Conservation (phyloP, 2,888 invertebrate genomes). For the Eucriotettix oculatus region DNA sequence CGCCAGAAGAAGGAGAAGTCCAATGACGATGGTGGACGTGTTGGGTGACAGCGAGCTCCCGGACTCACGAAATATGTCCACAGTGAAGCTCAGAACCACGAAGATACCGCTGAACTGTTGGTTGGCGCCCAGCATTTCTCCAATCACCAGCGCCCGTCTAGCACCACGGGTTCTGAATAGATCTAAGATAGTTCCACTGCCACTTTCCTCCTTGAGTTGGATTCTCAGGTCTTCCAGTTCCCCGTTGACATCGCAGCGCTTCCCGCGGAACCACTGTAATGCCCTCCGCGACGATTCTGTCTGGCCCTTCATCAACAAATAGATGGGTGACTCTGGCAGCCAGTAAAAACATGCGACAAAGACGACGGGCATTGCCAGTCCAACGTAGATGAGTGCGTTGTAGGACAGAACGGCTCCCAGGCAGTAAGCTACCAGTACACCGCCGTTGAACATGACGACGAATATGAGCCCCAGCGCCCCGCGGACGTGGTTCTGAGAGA, state of each 20-base stretch:
- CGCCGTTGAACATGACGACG: constrained; percentile 26
- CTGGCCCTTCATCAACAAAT: constrained; percentile 27
- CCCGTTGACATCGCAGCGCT: constrained; percentile 17
- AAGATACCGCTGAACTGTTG: constrained; percentile 30
- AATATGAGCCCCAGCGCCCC: constrained; percentile 38
- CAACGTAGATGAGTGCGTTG: constrained; percentile 31
- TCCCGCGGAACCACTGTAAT: constrained; percentile 17
- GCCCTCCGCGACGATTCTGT: constrained; percentile 27
- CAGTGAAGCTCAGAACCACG: constrained; percentile 24
- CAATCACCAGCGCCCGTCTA: constrained; percentile 23
- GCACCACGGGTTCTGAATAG: constrained; percentile 23
- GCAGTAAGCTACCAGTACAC: constrained; percentile 31
- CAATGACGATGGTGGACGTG: constrained; percentile 26
- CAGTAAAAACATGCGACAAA: constrained; percentile 29
- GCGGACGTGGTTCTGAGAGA: constrained; percentile 38
- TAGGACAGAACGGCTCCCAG: constrained; percentile 34
- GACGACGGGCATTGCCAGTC: constrained; percentile 29
- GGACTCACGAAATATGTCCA: constrained; percentile 20
- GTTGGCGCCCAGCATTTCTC: constrained; percentile 23
- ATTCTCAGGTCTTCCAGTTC: constrained; percentile 19
- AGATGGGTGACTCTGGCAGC: constrained; percentile 44
- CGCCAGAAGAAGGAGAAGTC: constrained; percentile 23
- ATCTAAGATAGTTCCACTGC: constrained; percentile 16
- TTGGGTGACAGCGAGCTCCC: constrained; percentile 18
- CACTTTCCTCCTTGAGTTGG: constrained; percentile 16